phyloP scores from a whole-genome alignment of 2,113 vertebrate species.

The Tachysurus vachellii region DNA sequence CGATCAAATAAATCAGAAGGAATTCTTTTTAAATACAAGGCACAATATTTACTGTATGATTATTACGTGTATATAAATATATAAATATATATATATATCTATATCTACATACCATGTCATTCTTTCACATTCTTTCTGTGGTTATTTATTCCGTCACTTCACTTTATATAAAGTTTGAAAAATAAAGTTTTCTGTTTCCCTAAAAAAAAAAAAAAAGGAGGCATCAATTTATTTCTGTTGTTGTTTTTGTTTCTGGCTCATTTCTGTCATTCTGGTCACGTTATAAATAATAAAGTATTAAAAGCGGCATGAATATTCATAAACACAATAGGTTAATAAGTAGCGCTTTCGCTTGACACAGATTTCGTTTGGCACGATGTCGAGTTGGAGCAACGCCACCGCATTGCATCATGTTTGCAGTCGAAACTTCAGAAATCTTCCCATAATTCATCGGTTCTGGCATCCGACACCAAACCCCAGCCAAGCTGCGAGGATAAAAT shows the following conservation, averaged over 20 bases:
- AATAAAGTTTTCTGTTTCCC: background rate
- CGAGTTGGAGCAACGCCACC: background rate
- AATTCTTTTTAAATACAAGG: background rate
- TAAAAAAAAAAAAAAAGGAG: too few species aligned
- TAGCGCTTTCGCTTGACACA: background rate
- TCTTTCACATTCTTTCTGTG: background rate
- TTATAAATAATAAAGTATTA: background rate
- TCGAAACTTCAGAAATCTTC: background rate
- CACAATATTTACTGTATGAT: background rate
- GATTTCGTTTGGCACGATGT: background rate
- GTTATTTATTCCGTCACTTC: background rate
- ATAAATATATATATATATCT: background rate
- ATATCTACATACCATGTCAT: too few species aligned
- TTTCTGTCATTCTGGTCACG: background rate
- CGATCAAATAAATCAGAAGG: background rate
- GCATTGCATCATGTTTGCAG: background rate
- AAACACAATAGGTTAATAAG: conserved; percentile 16
- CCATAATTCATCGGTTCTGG: background rate
- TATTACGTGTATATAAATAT: too few species aligned
- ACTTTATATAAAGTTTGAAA: background rate
- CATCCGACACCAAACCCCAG: background rate
- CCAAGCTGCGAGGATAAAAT: background rate
- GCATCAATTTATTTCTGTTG: too few species aligned
- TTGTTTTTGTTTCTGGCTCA: background rate
- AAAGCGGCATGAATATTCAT: background rate